These are phyloP conservation scores for Spilosoma lubricipeda DNA, from an alignment of 2,888 invertebrate genomes.

Conservation along the genomic window DNA sequence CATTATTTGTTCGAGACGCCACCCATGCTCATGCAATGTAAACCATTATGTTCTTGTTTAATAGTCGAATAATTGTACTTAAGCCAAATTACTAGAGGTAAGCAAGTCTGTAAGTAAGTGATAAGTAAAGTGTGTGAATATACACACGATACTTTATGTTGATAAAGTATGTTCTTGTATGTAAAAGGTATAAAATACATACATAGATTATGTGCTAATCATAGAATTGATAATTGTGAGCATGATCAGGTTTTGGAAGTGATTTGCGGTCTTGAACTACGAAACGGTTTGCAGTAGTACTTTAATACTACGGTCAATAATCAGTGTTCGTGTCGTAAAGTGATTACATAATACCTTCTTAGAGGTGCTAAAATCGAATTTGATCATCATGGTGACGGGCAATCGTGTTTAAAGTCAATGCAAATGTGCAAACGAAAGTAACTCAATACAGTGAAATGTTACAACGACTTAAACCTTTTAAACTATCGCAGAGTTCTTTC, in stretches of 20 bases:
- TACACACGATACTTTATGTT: not conserved
- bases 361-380: not conserved
- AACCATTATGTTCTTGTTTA: not conserved
- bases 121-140: not conserved
- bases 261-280: not conserved
- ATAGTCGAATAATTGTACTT: slow-evolving; percentile 3
- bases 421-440: not conserved
- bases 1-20: slow-evolving; percentile 9
- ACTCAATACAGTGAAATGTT: not conserved
- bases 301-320: not conserved
- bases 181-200: not conserved
- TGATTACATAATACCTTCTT: not conserved
- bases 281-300: not conserved
- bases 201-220: not conserved
- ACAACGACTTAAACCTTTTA: not conserved
- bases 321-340: not conserved
- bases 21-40: slow-evolving; percentile 52
- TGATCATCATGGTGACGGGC: not conserved
- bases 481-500: not conserved
- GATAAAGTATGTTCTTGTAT: not conserved
- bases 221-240: not conserved
- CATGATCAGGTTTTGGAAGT: not conserved
- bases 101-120: not conserved
- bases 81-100: not conserved
- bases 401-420: not conserved